Conservation (phyloP, 2,797 vertebrate genomes). For the Benthosema pterotum region DNA sequence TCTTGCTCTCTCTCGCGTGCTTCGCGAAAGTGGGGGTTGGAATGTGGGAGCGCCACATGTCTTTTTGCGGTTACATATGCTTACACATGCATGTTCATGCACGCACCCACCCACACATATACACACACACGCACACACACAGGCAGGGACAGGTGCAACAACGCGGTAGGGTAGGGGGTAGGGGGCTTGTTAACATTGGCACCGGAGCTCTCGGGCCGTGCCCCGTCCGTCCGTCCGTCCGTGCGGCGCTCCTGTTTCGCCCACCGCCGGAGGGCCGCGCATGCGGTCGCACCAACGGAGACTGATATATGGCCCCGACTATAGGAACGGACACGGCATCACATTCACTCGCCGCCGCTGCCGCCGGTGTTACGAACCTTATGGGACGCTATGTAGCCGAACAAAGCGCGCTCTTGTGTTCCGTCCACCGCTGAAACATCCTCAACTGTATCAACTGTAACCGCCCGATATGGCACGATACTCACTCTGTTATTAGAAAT, state of each 20-base stretch:
- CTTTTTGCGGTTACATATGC: constrained; percentile 43
- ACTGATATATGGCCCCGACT: constrained; percentile 55
- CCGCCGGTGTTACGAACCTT: not conserved
- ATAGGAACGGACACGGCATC: constrained; percentile 50
- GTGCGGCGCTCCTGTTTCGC: not conserved
- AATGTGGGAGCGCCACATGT: constrained; percentile 67
- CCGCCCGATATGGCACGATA: constrained; percentile 27
- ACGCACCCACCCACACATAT: constrained; percentile 1
- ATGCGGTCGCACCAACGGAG: constrained; percentile 51
- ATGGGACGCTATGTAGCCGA: constrained; percentile 21
- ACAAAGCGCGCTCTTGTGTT: constrained; percentile 35
- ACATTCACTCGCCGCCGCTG: constrained; percentile 22
- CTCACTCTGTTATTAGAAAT: not conserved
- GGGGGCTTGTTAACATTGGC: constrained; percentile 63
- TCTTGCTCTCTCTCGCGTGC: constrained; percentile 38
- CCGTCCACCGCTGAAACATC: constrained; percentile 22
- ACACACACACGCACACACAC: constrained; percentile 9
- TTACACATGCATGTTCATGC: not conserved
- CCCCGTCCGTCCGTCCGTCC: constrained; percentile 34
- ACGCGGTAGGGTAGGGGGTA: constrained; percentile 30
- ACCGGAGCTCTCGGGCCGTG: constrained; percentile 50
- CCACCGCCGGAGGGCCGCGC: constrained; percentile 46
- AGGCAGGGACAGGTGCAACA: constrained; percentile 60
- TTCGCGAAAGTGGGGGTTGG: constrained; percentile 54
- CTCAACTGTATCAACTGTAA: constrained; percentile 5